phyloP scores from a whole-genome alignment of 2,888 invertebrate genomes.

The Eurois occulta region DNA sequence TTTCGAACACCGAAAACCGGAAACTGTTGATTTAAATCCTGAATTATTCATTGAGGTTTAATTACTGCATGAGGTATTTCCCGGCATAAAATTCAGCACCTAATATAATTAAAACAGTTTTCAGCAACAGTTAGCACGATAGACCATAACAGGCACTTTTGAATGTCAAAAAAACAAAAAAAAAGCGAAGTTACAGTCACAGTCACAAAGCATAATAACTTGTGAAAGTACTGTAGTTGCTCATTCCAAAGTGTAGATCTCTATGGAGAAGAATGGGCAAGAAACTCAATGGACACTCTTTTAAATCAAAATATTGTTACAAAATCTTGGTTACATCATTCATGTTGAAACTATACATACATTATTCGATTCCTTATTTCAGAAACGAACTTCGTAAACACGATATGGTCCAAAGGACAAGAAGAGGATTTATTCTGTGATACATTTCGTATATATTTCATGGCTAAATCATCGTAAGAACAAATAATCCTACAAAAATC shows the following conservation, averaged over 20 bases:
- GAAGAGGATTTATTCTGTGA: slow-evolving; percentile 49
- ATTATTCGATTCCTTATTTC: slow-evolving; percentile 9
- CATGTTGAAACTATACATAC: no score
- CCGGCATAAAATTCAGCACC: neutral
- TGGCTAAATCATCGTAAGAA: slow-evolving; percentile 40
- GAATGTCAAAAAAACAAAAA: no score
- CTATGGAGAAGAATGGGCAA: no score
- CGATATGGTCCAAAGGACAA: slow-evolving; percentile 33
- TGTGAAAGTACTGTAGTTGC: no score
- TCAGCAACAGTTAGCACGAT: neutral
- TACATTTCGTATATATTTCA: slow-evolving; percentile 59
- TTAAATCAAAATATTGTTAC: no score
- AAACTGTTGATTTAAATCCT: slow-evolving; percentile 17
- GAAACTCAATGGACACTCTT: no score
- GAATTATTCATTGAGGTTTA: slow-evolving; percentile 4
- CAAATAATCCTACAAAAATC: slow-evolving; percentile 64
- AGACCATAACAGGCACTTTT: no score
- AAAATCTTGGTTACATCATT: no score
- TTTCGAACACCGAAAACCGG: neutral
- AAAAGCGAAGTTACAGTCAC: no score
- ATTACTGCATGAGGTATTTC: slow-evolving; percentile 7
- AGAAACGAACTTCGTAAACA: slow-evolving; percentile 16
- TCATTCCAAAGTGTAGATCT: no score
- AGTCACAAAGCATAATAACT: no score
- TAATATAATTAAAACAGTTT: slow-evolving; percentile 3